Percentiles rank a stretch among this genome's conserved stretches.
These are phyloP conservation scores for Salpingus planirostris DNA, from an alignment of 2,888 invertebrate species.

Conservation along the genomic window DNA sequence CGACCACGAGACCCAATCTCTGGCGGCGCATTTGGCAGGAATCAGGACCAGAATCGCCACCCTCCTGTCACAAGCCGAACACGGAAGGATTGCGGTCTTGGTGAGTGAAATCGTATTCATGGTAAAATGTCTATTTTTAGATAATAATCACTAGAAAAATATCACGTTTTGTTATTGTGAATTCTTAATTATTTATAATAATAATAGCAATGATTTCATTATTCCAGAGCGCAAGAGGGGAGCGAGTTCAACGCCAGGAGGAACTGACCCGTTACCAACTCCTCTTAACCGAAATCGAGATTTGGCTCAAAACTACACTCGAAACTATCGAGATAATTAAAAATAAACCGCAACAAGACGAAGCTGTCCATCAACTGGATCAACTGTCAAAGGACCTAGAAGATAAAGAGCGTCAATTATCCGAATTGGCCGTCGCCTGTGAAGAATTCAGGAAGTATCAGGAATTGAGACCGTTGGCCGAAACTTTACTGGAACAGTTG, in stretches of 20 bases:
- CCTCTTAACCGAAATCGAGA: conserved; percentile 47
- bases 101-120: conserved; percentile 22
- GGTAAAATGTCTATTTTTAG: too few species aligned
- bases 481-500: conserved; percentile 48
- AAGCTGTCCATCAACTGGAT: conserved; percentile 31
- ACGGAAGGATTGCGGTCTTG: conserved; percentile 45
- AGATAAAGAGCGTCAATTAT: conserved; percentile 43
- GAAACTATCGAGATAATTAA: conserved; percentile 24
- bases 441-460: conserved; percentile 42
- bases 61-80: conserved; percentile 59
- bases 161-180: not conserved
- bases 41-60: conserved; percentile 58
- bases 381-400: conserved; percentile 36
- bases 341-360: conserved; percentile 29
- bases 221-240: conserved; percentile 46
- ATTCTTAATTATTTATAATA: too few species aligned
- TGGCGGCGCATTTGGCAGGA: conserved; percentile 48
- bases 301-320: conserved; percentile 45
- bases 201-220: too few species aligned
- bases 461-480: conserved; percentile 43
- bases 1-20: conserved; percentile 53
- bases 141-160: too few species aligned
- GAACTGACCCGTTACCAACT: conserved; percentile 48
- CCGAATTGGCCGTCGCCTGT: conserved; percentile 43
- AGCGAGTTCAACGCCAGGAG: conserved; percentile 45